Conservation (phyloP, 2,888 invertebrate genomes). For the Tipula unca region DNA sequence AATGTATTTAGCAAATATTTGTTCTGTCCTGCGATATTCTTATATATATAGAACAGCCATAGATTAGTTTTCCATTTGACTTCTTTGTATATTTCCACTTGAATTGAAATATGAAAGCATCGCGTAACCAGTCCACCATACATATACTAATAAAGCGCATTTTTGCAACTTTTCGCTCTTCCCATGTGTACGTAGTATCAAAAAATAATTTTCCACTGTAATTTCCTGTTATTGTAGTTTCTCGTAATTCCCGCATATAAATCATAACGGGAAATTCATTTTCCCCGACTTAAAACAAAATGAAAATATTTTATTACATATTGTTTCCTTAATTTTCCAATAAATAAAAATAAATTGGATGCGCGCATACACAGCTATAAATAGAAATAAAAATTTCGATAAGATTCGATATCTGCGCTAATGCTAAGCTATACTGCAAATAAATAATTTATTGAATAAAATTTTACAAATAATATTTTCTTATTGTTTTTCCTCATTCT, state of each 20-base stretch:
- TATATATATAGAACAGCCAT: too few relatives aligned
- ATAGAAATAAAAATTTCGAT: background rate
- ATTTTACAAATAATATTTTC: background rate
- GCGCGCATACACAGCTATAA: too few relatives aligned
- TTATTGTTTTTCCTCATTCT: background rate
- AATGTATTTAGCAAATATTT: background rate
- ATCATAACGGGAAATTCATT: background rate
- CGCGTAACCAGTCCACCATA: background rate
- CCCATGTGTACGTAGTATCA: background rate
- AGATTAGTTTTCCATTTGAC: too few relatives aligned
- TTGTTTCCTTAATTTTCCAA: conserved; percentile 8
- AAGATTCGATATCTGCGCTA: background rate
- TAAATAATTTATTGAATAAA: background rate
- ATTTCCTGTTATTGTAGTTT: background rate
- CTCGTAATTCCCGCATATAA: background rate
- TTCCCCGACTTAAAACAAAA: background rate
- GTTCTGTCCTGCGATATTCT: background rate
- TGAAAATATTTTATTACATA: background rate
- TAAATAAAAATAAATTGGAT: background rate
- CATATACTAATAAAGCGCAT: too few relatives aligned
- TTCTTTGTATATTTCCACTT: background rate
- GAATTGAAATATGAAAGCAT: background rate
- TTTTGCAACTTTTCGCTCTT: background rate
- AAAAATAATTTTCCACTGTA: background rate
- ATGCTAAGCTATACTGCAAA: background rate